phyloP scores from a whole-genome alignment of 2,888 invertebrate genomes.

The Diloba caeruleocephala region DNA sequence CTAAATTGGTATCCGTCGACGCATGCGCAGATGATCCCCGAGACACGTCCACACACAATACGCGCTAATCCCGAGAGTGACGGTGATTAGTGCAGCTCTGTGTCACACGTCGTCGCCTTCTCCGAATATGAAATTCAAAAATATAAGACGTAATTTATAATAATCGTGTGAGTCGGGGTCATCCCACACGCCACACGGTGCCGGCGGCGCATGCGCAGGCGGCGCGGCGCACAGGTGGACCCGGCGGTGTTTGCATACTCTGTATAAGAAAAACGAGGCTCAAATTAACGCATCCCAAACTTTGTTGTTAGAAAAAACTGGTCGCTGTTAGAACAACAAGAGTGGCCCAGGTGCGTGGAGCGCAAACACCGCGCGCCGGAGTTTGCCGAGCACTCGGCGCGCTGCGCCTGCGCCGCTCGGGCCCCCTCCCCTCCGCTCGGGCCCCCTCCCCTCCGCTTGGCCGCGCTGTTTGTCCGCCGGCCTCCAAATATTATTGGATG shows the following conservation, averaged over 20 bases:
- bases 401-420: too few species aligned
- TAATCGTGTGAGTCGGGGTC: conserved; percentile 2
- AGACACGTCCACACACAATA: conserved; percentile 7
- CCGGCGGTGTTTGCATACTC: conserved; percentile 64
- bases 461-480: conserved; percentile 41
- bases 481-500: conserved; percentile 78
- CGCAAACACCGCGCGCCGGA: conserved; percentile 58
- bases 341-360: conserved; percentile 62
- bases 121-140: background rate
- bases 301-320: conserved; percentile 66
- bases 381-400: conserved; percentile 63
- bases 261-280: conserved; percentile 71
- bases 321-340: conserved; percentile 72
- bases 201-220: background rate
- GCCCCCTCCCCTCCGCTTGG: background rate
- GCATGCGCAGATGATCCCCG: conserved; percentile 12
- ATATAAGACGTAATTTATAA: background rate
- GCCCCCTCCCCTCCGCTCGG: background rate
- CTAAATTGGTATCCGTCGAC: conserved; percentile 17
- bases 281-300: conserved; percentile 75
- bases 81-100: conserved; percentile 15
- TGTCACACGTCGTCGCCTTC: conserved; percentile 13
- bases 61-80: conserved; percentile 11
- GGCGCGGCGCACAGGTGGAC: conserved; percentile 28
- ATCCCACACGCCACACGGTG: background rate